Evolutionary conservation across 2,888 invertebrate species (phyloP).

Genomic region (Ceraclea dissimilis): DNA sequence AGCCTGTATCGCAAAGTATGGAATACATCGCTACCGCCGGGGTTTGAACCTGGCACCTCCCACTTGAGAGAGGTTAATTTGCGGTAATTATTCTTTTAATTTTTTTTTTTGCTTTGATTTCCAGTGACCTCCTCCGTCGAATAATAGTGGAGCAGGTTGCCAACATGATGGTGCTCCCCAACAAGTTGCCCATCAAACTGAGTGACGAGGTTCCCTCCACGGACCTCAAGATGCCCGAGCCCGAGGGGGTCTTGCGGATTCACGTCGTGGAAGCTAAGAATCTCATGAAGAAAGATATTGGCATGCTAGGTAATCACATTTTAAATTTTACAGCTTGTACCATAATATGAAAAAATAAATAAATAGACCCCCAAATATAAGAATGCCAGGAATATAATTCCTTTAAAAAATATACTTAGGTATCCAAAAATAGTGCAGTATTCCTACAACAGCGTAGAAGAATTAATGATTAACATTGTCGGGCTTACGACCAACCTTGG

Average conservation of each 20-base stretch:
- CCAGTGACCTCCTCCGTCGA: constrained; percentile 78
- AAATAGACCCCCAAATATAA: neutral
- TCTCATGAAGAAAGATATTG: constrained; percentile 92
- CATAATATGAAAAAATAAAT: too few relatives aligned
- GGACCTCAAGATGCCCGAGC: constrained; percentile 81
- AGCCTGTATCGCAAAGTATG: too few relatives aligned
- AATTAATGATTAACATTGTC: too few relatives aligned
- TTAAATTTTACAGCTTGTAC: too few relatives aligned
- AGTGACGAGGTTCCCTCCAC: constrained; percentile 77
- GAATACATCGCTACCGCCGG: too few relatives aligned
- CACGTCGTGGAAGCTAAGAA: constrained; percentile 93
- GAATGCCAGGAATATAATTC: neutral
- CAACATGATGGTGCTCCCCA: constrained; percentile 90
- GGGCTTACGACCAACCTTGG: too few relatives aligned
- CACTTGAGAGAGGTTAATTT: too few relatives aligned
- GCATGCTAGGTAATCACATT: constrained; percentile 76
- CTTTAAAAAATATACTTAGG: neutral
- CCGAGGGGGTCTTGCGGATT: constrained; percentile 92
- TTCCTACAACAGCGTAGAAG: too few relatives aligned
- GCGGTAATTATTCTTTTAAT: too few relatives aligned
- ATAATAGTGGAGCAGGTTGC: constrained; percentile 89
- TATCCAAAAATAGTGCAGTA: neutral
- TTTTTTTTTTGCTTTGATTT: constrained; percentile 26
- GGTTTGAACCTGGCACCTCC: too few relatives aligned
- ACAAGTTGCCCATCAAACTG: constrained; percentile 85